phyloP scores from a whole-genome alignment of 2,797 vertebrate species.

The Fistularia tabacaria region DNA sequence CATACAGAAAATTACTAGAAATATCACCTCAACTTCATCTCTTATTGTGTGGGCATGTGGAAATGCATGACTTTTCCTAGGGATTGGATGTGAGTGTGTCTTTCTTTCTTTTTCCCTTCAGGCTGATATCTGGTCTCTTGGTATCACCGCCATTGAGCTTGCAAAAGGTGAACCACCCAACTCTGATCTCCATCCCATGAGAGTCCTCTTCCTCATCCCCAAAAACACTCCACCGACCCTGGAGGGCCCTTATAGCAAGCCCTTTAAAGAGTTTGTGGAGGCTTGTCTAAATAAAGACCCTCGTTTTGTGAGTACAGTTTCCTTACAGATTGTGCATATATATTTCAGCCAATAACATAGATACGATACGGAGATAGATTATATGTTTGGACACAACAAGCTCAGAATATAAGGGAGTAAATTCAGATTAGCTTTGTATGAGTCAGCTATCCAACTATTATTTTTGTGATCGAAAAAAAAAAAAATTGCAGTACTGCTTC shows the following conservation, averaged over 20 bases:
- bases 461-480: too few species aligned
- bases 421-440: background rate
- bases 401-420: slow-evolving; percentile 9
- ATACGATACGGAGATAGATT: too few species aligned
- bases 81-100: background rate
- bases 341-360: too few species aligned
- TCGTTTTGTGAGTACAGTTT: slow-evolving; percentile 84
- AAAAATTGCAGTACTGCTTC: too few species aligned
- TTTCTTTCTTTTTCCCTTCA: slow-evolving; percentile 43
- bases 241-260: slow-evolving; percentile 95
- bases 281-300: slow-evolving; percentile 99
- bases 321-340: background rate
- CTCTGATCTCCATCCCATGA: slow-evolving; percentile 97
- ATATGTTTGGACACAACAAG: slow-evolving; percentile 8
- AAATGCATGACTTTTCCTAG: background rate
- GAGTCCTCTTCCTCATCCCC: slow-evolving; percentile 96
- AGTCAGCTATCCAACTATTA: slow-evolving; percentile 3
- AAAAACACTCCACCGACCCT: slow-evolving; percentile 97
- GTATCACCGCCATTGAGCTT: slow-evolving; percentile 97
- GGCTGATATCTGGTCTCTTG: slow-evolving; percentile 99
- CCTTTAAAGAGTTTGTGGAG: slow-evolving; percentile 98
- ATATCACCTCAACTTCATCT: too few species aligned
- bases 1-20: too few species aligned
- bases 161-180: slow-evolving; percentile 98
- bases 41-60: too few species aligned